A percentile compares a stretch with the other conserved stretches of the same genome.
These are phyloP conservation scores for Metridium senile DNA, from an alignment of 92 coral and sea anemone species.

Conservation along the genomic window DNA sequence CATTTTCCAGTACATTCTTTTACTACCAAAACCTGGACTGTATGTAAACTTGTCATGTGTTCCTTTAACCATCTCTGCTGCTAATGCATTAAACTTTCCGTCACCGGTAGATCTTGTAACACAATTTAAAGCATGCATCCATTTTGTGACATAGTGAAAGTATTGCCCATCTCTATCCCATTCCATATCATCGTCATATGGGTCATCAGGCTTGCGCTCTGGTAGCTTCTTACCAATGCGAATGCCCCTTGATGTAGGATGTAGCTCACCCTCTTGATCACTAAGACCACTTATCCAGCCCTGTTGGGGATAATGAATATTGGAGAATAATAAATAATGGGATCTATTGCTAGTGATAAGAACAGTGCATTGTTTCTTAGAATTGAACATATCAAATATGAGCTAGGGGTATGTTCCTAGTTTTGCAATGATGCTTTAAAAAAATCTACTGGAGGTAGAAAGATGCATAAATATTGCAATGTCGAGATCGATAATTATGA, in stretches of 20 bases:
- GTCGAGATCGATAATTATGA: too few species aligned
- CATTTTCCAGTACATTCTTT: slow-evolving; percentile 79
- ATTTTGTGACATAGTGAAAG: slow-evolving; percentile 63
- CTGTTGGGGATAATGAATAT: not conserved
- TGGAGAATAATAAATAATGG: not conserved
- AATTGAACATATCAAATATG: too few species aligned
- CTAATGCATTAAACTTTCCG: slow-evolving; percentile 33
- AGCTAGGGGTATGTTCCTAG: too few species aligned
- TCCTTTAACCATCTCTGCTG: slow-evolving; percentile 61
- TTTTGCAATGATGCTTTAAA: too few species aligned
- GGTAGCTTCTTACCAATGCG: slow-evolving; percentile 67
- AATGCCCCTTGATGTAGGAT: slow-evolving; percentile 62
- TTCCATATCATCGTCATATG: slow-evolving; percentile 54
- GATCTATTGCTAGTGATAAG: not conserved
- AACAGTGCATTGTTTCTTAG: too few species aligned
- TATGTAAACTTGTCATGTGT: slow-evolving; percentile 60
- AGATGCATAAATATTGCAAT: too few species aligned
- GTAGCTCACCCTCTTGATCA: slow-evolving; percentile 59
- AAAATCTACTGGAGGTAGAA: too few species aligned
- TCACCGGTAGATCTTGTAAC: slow-evolving; percentile 33
- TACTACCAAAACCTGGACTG: slow-evolving; percentile 39
- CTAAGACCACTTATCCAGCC: slow-evolving; percentile 70
- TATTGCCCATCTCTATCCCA: slow-evolving; percentile 76
- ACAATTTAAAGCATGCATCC: slow-evolving; percentile 66
- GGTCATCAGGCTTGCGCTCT: slow-evolving; percentile 47